Evolutionary conservation across 2,888 invertebrate genomes (phyloP).

Genomic region (Gnatocerus cornutus): DNA sequence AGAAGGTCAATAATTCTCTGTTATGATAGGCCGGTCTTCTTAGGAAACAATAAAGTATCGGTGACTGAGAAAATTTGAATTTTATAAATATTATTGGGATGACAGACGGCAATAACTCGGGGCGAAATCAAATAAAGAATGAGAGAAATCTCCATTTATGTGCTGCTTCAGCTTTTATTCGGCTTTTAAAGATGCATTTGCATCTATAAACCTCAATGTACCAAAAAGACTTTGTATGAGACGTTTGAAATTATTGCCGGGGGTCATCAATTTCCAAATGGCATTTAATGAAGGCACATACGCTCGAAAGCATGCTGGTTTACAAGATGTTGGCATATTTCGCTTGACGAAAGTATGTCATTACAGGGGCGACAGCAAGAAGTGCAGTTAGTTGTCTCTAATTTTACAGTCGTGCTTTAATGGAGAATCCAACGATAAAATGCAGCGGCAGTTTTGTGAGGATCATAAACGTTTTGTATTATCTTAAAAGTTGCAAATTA

Average conservation of each 20-base stretch:
- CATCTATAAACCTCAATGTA: conserved; percentile 13
- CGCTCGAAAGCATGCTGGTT: neutral
- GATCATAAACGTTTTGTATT: too few relatives aligned
- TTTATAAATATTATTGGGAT: conserved; percentile 35
- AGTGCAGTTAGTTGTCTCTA: neutral
- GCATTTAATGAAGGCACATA: conserved; percentile 2
- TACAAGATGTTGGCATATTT: neutral
- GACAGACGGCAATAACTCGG: conserved; percentile 33
- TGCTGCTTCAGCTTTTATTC: conserved; percentile 36
- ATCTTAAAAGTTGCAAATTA: too few relatives aligned
- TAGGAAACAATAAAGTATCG: conserved; percentile 25
- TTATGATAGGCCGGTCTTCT: conserved; percentile 8
- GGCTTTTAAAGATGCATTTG: conserved; percentile 28
- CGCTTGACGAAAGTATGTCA: neutral
- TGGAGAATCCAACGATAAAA: too few relatives aligned
- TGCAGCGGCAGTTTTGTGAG: too few relatives aligned
- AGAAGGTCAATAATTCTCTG: conserved; percentile 26
- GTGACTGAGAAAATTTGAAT: conserved; percentile 27
- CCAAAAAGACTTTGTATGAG: conserved; percentile 13
- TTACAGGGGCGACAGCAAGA: too few relatives aligned
- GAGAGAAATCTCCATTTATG: conserved; percentile 30
- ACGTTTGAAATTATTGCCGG: neutral
- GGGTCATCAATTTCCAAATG: conserved; percentile 5
- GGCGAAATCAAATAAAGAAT: conserved; percentile 35
- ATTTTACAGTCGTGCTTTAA: neutral